Evolutionary conservation across 2,888 invertebrate genomes (phyloP), one percentile per base, ranked within the genome.

Genomic region (Meandrusa payeni): DNA sequence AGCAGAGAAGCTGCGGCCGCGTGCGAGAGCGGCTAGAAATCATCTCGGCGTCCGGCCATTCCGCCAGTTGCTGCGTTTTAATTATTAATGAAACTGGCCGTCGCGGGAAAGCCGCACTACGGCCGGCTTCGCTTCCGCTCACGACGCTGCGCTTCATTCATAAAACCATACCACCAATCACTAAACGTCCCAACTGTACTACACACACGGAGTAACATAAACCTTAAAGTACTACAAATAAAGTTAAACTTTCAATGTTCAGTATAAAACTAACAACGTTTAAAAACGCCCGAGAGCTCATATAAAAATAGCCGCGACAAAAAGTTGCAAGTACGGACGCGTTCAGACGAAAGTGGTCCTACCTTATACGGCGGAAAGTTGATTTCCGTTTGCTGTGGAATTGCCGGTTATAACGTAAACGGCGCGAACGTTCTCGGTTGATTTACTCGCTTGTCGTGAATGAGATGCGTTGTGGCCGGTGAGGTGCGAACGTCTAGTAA

Each of bases 51-150:
- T 86, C 87, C 87, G 85, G 85, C 62, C 81, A 82, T 82, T 83
- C 82, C 73, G 74, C 72, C 69, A 74, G 74, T 80, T 72, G 80
- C 75, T 63, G 74, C 64, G 73, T 82, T 87, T 86, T 86, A 86
- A 86, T 86, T 86, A 85, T 87, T 86, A 86, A 87, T 86, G 87
- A 85, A 86, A 85, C 85, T 76, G 74, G 67, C 73, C 75, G 77
- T 69, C 44, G 69, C 71, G 86, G 86, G 85, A 85, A 86, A 86
- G 87, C 85, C 85, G 76, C 80, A 77, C 80, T 77, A 79, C 80
- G 76, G 69, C 81, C 79, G 77, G 80, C 75, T 71, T 67, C 54
- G 75, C 82, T 86, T 87, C 86, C 87, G 86, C 80, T 83, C 80
- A 75, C 82, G 76, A 76, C 76, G 82, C 74, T 76, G 83, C 76